These are phyloP conservation scores for Pristis pectinata DNA, from an alignment of 2,797 vertebrate species.

Conservation along the genomic window DNA sequence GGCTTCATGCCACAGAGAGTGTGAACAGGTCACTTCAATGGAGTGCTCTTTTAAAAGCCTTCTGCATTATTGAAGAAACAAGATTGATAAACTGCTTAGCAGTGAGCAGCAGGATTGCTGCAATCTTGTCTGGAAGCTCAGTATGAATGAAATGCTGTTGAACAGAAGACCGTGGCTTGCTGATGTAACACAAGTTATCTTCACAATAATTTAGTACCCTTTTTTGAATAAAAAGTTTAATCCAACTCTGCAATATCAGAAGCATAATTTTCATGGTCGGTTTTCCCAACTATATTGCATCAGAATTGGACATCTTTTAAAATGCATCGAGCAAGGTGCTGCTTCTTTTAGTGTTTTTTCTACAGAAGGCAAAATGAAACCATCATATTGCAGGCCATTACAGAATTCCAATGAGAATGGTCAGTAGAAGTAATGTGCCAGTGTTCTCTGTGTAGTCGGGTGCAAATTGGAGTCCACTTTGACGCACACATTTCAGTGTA, in stretches of 20 bases:
- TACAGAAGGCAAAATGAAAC: not conserved
- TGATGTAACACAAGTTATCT: conserved; percentile 12
- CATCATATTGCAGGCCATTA: not conserved
- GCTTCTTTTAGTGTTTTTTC: not conserved
- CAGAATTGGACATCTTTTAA: not conserved
- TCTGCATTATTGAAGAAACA: conserved; percentile 32
- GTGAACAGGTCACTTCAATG: not conserved
- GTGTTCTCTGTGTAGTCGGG: not conserved
- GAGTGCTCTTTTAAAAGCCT: not conserved
- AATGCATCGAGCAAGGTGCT: not conserved
- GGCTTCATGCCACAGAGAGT: not conserved
- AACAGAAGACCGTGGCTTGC: not conserved
- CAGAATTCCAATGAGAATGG: not conserved
- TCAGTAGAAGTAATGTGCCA: not conserved
- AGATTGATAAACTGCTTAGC: conserved; percentile 13
- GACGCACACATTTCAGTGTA: not conserved
- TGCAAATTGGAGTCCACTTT: not conserved
- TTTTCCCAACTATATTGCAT: not conserved
- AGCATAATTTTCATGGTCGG: not conserved
- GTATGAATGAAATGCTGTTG: not conserved
- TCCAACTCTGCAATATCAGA: not conserved
- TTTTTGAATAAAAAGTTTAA: conserved; percentile 10
- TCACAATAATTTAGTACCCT: not conserved
- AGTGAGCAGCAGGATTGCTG: not conserved
- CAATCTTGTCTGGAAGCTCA: not conserved